Base-by-base conservation (phyloP, 2,888 invertebrate genomes). In the Caenorhabditis sinica region DNA sequence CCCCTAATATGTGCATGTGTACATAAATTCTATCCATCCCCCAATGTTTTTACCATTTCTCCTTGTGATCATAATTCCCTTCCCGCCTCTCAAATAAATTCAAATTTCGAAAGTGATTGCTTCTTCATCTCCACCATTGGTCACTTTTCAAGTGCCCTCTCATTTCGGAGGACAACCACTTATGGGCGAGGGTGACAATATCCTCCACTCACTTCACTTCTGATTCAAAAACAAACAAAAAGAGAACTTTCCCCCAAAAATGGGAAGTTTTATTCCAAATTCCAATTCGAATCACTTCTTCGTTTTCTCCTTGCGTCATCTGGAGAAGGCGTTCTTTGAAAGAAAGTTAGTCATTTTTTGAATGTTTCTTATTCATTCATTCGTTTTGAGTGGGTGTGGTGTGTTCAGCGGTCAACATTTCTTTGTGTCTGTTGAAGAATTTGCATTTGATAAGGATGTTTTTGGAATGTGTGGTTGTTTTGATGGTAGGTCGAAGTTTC, bases 81-180 rank as follows among this genome's bases (percentile, higher is more conserved):
- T n/a, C 4, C n/a, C n/a, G 4, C 23, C 15, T 15, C 25, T 28
- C 11, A 13, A 56, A 4, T 28, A 56, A 56, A 13, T 56, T 56
- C 28, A 8, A 28, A 25, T 13, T 28, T 23, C 2, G 20, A 51
- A 49, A 49, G 17, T 53, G 6, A 11, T 30, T 11, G 58, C 30
- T 30, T 23, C 49, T 30, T 49, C 28, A 17, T 8, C 11, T 30
- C 20, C n/a, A 49, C 49, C 20, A 60, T 43, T 72, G 79, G 79
- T 72, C 79, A 79, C 63, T 72, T 69, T 71, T 77, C 53, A 53
- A 79, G 65, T 69, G 72, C 49, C 20, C 33, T 53, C 58, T 30
- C 25, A 66, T 49, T 58, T 43, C 60, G 60, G 65, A 53, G 77
- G 63, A 71, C 65, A 71, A 79, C 71, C 71, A 79, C 79, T 79